phyloP scores from a whole-genome alignment of 2,888 invertebrate genomes.

The Meghimatium bilineatum region DNA sequence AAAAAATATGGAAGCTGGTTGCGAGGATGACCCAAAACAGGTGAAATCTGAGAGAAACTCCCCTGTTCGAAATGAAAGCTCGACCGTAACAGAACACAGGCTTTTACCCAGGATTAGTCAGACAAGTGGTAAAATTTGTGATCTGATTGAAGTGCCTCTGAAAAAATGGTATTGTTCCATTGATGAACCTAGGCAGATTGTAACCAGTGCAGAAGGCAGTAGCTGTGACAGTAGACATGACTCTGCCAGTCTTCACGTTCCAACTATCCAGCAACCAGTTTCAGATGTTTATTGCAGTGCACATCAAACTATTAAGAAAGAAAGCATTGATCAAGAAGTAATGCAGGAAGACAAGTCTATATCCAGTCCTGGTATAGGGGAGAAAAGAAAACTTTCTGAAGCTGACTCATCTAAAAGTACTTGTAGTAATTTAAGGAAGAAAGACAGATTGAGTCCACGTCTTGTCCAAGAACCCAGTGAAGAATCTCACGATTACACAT shows the following conservation, averaged over 20 bases:
- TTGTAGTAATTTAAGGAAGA: not conserved
- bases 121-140: constrained; percentile 41
- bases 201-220: not conserved
- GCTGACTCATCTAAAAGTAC: not conserved
- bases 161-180: constrained; percentile 43
- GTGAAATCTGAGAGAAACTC: constrained; percentile 26
- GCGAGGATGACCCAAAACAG: not conserved
- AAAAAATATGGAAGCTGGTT: not conserved
- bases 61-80: not conserved
- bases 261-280: not conserved
- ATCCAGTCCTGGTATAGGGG: constrained; percentile 7
- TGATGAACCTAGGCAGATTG: not conserved
- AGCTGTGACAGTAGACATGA: not conserved
- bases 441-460: constrained; percentile 9
- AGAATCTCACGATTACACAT: constrained; percentile 36
- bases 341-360: not conserved
- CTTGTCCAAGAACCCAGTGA: constrained; percentile 5
- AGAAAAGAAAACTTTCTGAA: constrained; percentile 30
- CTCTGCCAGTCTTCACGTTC: not conserved
- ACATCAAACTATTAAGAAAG: constrained; percentile 45
- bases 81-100: not conserved
- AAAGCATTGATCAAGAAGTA: constrained; percentile 41
- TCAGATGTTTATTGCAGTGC: not conserved
- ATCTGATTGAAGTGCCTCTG: constrained; percentile 47
- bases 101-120: not conserved